These are phyloP conservation scores for Pristiophorus japonicus DNA, from an alignment of 2,113 vertebrate genomes.

Conservation along the genomic window DNA sequence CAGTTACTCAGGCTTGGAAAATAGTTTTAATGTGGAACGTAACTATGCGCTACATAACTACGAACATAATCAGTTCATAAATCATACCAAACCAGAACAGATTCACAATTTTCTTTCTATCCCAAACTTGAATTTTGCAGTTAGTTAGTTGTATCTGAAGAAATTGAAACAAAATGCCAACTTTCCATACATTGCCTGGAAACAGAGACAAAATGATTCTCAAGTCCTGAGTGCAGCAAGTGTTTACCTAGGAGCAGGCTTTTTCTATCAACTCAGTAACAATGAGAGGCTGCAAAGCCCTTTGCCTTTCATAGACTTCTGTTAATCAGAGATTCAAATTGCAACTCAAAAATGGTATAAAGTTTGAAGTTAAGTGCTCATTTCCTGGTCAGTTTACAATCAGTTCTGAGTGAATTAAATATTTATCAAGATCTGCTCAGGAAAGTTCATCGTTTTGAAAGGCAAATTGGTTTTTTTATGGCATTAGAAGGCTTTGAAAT, in stretches of 20 bases:
- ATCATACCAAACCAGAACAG: not conserved
- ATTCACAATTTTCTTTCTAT: not conserved
- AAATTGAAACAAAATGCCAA: not conserved
- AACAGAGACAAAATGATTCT: not conserved
- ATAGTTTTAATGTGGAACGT: too few species aligned
- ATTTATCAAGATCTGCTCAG: not conserved
- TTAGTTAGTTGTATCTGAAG: not conserved
- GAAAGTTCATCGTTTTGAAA: conserved; percentile 8
- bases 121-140: not conserved
- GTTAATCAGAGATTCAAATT: not conserved
- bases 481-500: not conserved
- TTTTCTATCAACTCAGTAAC: not conserved
- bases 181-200: not conserved
- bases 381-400: not conserved
- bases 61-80: not conserved
- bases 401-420: not conserved
- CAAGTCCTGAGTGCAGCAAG: not conserved
- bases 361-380: not conserved
- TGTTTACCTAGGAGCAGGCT: not conserved
- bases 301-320: not conserved
- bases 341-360: not conserved
- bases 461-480: not conserved
- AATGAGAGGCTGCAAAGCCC: not conserved
- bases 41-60: not conserved
- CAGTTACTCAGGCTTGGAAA: not conserved